Evolutionary conservation across 2,888 invertebrate species (phyloP).

Genomic region (Itoplectis maculator): DNA sequence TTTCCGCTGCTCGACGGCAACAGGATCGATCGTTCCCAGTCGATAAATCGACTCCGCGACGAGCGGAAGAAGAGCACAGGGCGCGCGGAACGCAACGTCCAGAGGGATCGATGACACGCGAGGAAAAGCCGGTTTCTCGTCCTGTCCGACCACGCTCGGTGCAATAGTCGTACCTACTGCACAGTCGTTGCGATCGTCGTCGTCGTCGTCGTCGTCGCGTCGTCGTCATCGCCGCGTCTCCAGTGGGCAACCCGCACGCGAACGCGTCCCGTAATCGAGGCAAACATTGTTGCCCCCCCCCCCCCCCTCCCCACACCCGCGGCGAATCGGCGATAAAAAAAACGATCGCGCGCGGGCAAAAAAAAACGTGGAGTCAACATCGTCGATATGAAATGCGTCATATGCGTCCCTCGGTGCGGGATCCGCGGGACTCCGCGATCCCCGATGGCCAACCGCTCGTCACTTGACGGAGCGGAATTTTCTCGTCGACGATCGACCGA

Average conservation of each 20-base stretch:
- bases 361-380: slow-evolving; percentile 23
- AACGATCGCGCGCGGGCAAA: slow-evolving; percentile 6
- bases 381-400: slow-evolving; percentile 41
- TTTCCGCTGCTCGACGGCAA: slow-evolving; percentile 6
- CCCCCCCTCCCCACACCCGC: not conserved
- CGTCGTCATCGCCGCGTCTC: not conserved
- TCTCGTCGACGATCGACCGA: not conserved
- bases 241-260: not conserved
- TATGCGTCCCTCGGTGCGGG: not conserved
- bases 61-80: not conserved
- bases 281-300: not conserved
- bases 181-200: not conserved
- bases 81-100: slow-evolving; percentile 11
- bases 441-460: not conserved
- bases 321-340: slow-evolving; percentile 5
- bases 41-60: slow-evolving; percentile 34
- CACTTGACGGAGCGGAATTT: not conserved
- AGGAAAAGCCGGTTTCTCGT: slow-evolving; percentile 56
- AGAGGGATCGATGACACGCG: slow-evolving; percentile 55
- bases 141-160: slow-evolving; percentile 4
- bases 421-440: not conserved
- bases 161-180: slow-evolving; percentile 13
- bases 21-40: slow-evolving; percentile 27
- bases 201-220: not conserved
- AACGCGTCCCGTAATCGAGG: not conserved